Base-by-base conservation (phyloP, 2,797 vertebrate genomes). In the Pempheris klunzingeri region DNA sequence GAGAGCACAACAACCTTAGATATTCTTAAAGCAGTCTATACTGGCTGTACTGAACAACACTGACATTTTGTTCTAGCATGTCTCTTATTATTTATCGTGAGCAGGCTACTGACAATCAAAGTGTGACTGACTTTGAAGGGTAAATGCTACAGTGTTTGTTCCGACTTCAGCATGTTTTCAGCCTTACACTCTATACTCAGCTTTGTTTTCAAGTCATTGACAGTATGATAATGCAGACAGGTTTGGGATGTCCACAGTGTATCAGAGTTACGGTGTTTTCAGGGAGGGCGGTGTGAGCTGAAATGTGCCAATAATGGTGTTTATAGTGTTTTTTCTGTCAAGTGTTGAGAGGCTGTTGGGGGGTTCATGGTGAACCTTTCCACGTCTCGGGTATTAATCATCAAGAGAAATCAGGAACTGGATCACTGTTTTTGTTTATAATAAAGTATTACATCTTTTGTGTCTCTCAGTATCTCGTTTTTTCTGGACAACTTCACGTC, bases 41-140 rank as follows among this genome's bases (percentile, higher is more conserved):
- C 57, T 39, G 34, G 2, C 46, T 67, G 11, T 3, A 77, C 61
- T 86, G 49, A 84, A 24, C 41, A 38, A 49, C 55, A 9, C 43
- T 18, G 28, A 50, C 20, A 9, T 71, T 67, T 74, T 43, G 60
- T 28, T 63, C 13, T 46, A 53, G 58, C 30, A 53, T 54, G 36
- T 64, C 68, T 69, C 17, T 47, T 32, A 22, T 55, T 62, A 52
- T 52, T 3, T 24, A 8, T 22, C 1, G 24, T 5, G 2, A 73
- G 28, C 57, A 32, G 47, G 50, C 36, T 83, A 77, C 81, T 86
- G 89, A 90, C 89, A 88, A 89, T 92, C 84, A 63, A 63, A 83
- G 55, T 74, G 44, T 62, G 46, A 30, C 62, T 72, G 71, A 54
- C 65, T 55, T 79, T 77, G 70, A 66, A 44, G 14, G 17, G 0